Conservation (phyloP, 2,888 invertebrate genomes). For the Brachypalpus laphriformis region DNA sequence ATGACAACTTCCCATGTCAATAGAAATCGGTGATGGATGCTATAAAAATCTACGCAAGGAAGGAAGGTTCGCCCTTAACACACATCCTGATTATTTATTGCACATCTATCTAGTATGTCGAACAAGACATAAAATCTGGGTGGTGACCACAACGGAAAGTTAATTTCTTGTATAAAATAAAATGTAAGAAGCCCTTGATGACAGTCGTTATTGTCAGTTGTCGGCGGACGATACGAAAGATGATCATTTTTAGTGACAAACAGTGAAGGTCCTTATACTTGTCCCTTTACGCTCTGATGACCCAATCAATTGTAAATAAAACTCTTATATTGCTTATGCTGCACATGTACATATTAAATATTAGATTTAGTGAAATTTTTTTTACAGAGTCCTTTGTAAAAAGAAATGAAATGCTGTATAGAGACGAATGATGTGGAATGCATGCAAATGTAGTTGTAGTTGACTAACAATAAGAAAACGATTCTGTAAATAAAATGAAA, state of each 20-base stretch:
- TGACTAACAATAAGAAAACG: slow-evolving; percentile 13
- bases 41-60: not conserved
- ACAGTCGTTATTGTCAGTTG: slow-evolving; percentile 4
- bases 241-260: slow-evolving; percentile 8
- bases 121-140: slow-evolving; percentile 56
- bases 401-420: slow-evolving; percentile 13
- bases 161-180: slow-evolving; percentile 53
- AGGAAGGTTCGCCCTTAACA: not conserved
- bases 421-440: slow-evolving; percentile 56
- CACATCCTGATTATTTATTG: slow-evolving; percentile 55
- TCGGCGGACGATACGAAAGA: not conserved
- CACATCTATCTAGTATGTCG: slow-evolving; percentile 45
- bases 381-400: slow-evolving; percentile 30
- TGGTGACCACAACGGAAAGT: slow-evolving; percentile 41
- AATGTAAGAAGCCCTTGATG: slow-evolving; percentile 53
- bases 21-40: not conserved
- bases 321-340: slow-evolving; percentile 46
- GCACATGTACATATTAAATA: slow-evolving; percentile 65
- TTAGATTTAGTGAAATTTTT: slow-evolving; percentile 27
- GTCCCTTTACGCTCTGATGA: slow-evolving; percentile 11
- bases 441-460: slow-evolving; percentile 68
- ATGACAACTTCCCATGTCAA: slow-evolving; percentile 23
- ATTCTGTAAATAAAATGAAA: slow-evolving; percentile 43
- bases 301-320: slow-evolving; percentile 57
- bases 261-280: slow-evolving; percentile 5